Percentiles rank a stretch among this genome's conserved stretches.
Conservation (phyloP, 2,888 invertebrate genomes). For the Agrochola lota region DNA sequence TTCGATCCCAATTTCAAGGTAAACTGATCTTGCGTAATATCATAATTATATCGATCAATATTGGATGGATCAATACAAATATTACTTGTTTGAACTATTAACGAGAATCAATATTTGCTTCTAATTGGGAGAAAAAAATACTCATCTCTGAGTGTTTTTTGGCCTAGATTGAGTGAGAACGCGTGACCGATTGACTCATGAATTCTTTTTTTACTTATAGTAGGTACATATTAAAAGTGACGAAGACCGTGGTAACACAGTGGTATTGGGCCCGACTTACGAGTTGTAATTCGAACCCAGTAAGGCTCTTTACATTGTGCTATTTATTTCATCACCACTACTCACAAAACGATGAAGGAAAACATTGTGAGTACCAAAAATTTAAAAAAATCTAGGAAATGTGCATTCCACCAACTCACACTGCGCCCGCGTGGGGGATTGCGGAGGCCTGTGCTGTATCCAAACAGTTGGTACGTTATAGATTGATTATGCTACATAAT, state of each 20-base stretch:
- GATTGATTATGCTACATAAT: background rate
- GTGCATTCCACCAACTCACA: background rate
- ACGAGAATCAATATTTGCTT: slow-evolving; percentile 67
- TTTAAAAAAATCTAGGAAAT: background rate
- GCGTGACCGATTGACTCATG: slow-evolving; percentile 33
- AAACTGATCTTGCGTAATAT: slow-evolving; percentile 71
- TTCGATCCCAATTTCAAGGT: slow-evolving; percentile 64
- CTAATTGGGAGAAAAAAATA: slow-evolving; percentile 56
- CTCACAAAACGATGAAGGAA: background rate
- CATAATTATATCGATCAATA: slow-evolving; percentile 72
- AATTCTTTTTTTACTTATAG: background rate
- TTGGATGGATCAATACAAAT: slow-evolving; percentile 62
- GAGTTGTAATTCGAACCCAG: background rate
- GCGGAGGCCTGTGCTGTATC: background rate
- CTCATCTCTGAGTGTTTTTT: slow-evolving; percentile 41
- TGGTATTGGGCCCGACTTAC: background rate
- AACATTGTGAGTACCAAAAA: background rate
- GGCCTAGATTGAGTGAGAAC: slow-evolving; percentile 52
- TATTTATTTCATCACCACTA: background rate
- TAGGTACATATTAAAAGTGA: background rate
- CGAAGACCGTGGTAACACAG: background rate
- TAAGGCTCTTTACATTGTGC: background rate
- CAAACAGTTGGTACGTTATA: background rate
- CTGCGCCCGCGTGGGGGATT: background rate
- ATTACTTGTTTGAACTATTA: slow-evolving; percentile 71